Conservation (phyloP, 2,797 vertebrate genomes). For the Notamacropus eugenii region DNA sequence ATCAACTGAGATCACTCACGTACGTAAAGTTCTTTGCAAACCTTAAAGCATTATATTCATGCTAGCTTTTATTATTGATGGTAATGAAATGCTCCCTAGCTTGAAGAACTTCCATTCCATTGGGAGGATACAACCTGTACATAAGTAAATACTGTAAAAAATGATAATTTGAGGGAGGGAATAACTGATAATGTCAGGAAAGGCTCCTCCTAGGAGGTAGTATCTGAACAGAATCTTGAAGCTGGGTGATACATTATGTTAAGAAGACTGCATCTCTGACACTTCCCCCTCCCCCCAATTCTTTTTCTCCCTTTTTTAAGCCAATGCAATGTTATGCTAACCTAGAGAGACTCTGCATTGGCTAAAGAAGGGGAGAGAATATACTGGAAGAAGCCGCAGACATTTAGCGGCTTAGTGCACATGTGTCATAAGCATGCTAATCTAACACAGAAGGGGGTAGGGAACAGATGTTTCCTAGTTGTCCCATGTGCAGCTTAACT, state of each 20-base stretch:
- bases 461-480: not conserved
- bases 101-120: not conserved
- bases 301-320: not conserved
- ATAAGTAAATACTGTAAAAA: not conserved
- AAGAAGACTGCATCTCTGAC: not conserved
- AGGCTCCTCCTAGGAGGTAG: not conserved
- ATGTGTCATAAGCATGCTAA: not conserved
- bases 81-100: not conserved
- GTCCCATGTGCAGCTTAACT: not conserved
- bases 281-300: not conserved
- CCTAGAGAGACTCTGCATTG: not conserved
- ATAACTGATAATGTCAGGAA: not conserved
- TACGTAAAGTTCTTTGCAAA: not conserved
- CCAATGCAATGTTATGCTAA: not conserved
- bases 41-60: not conserved
- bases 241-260: not conserved
- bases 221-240: not conserved
- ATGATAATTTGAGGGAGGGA: not conserved
- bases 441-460: fast-evolving
- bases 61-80: not conserved
- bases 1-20: not conserved
- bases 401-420: not conserved
- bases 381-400: not conserved
- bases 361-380: not conserved
- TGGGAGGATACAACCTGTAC: not conserved